A percentile compares a stretch with the other conserved stretches of the same genome.
Evolutionary conservation across 37 sponge, comb jelly and placozoan genomes (phyloP).

Genomic region (Eunapius fragilis): DNA sequence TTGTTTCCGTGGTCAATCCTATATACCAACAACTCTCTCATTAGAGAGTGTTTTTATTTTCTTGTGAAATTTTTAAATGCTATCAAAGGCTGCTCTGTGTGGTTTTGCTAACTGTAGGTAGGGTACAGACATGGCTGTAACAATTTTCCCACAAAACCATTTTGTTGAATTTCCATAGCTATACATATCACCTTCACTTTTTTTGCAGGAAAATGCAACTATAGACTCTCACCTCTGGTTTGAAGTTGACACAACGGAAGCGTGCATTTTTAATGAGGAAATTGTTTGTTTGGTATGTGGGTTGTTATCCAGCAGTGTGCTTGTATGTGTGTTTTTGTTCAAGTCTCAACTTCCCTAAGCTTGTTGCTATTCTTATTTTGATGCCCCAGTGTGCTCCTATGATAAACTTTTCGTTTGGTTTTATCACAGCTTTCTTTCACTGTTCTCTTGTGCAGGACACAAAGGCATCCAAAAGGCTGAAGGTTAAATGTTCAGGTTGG

Average conservation of each 20-base stretch:
- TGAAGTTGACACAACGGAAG: slow-evolving; percentile 61
- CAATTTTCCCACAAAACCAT: too few species aligned
- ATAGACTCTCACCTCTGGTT: slow-evolving; percentile 55
- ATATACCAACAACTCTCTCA: too few species aligned
- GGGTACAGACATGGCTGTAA: too few species aligned
- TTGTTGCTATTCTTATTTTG: not conserved
- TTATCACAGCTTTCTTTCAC: slow-evolving; percentile 9
- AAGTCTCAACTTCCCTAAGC: too few species aligned
- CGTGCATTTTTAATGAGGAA: slow-evolving; percentile 64
- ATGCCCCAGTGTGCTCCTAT: not conserved
- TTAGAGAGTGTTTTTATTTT: too few species aligned
- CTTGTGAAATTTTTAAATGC: too few species aligned
- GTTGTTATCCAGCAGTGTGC: not conserved
- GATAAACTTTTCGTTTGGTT: not conserved
- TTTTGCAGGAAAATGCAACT: slow-evolving; percentile 52
- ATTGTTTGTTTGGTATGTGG: slow-evolving; percentile 51
- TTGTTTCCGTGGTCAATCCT: too few species aligned
- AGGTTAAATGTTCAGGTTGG: not conserved
- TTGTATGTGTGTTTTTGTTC: not conserved
- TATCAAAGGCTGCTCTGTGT: too few species aligned
- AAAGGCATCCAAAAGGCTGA: not conserved
- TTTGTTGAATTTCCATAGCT: not conserved
- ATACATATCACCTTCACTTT: not conserved
- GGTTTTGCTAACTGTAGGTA: too few species aligned
- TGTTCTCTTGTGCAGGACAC: slow-evolving; percentile 13